phyloP scores from a whole-genome alignment of 2,113 vertebrate species.

The Nettapus auritus region DNA sequence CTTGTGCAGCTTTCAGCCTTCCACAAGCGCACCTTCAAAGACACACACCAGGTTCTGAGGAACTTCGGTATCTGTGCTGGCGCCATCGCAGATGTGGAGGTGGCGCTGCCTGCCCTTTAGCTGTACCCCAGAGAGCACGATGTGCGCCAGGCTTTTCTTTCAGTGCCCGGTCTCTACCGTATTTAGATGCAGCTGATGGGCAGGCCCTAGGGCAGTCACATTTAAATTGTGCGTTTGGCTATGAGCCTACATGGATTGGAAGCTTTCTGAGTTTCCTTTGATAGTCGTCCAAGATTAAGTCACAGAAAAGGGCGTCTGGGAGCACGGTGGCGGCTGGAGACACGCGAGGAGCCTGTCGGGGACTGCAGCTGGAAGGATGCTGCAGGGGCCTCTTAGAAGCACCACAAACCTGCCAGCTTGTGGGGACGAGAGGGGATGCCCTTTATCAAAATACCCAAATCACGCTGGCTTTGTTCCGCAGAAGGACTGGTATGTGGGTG shows the following conservation, averaged over 20 bases:
- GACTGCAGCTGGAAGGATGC: conserved; percentile 2
- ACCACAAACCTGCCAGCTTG: not conserved
- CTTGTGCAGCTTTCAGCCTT: not conserved
- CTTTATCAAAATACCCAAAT: not conserved
- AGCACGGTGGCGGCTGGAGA: not conserved
- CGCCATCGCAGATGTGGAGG: not conserved
- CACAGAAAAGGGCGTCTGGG: not conserved
- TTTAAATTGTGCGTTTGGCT: conserved; percentile 37
- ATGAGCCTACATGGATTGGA: not conserved
- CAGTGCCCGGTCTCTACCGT: not conserved
- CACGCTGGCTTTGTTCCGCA: not conserved
- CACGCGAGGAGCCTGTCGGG: not conserved
- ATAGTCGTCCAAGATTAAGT: conserved; percentile 5
- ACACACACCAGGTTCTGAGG: fast-evolving
- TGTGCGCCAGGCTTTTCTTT: not conserved
- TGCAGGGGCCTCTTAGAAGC: not conserved
- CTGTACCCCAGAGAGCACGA: not conserved
- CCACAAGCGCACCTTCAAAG: not conserved
- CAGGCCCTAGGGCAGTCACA: conserved; percentile 1
- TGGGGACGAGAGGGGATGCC: not conserved
- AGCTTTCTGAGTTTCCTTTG: conserved; percentile 33
- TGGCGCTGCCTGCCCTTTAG: not conserved
- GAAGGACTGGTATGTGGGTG: not conserved
- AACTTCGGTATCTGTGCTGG: not conserved
- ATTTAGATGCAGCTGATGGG: not conserved